Evolutionary conservation across 2,797 vertebrate species (phyloP), one percentile per base, ranked within the genome.

Genomic region (Coccyzus lansbergi): DNA sequence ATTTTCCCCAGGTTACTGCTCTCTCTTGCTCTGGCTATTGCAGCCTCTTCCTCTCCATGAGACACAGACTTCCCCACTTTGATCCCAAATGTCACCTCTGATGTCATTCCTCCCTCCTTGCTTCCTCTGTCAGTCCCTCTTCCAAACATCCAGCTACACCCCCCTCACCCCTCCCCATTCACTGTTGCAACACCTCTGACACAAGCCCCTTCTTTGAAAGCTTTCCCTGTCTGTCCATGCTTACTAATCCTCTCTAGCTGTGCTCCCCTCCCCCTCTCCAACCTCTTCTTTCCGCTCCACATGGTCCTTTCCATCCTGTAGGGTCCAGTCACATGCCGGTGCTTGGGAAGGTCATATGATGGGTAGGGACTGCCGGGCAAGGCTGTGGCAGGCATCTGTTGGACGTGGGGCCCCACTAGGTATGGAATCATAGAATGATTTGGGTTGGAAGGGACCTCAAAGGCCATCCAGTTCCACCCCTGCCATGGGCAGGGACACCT

Each of bases 281-380:
- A 6, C 38, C 56, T 86, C 60, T 78, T 63, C 17, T 36, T 60
- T 56, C 28, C 0, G 0, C 72, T 72, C 69, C 10, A 3, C 49
- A 7, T 9, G 25, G 63, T 68, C 33, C 68, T 88, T 84, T 56
- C 42, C 86, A 52, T 70, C 2, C 0, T 24, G 8, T 33, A 1
- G 0, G 44, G 69, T 42, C 68, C 53, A 2, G 79, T 95, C 95
- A 96, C 95, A 89, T 94, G 95, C 24, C 0, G 0, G 42, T 15
- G 55, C 93, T 94, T 2, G 10, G 59, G 87, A 72, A 55, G 76
- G 34, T 94, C 94, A 77, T 89, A 89, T 89, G 95, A 92, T 69
- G 70, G 40, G 46, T 36, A 13, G 78, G 51, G 33, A 68, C 33
- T 1, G 2, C 63, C 0, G 19, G 63, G 67, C 78, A 68, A 65